A percentile compares a stretch with the other conserved stretches of the same genome.
These are phyloP conservation scores for Epinephelus moara DNA, from an alignment of 2,113 vertebrate species.

Conservation along the genomic window DNA sequence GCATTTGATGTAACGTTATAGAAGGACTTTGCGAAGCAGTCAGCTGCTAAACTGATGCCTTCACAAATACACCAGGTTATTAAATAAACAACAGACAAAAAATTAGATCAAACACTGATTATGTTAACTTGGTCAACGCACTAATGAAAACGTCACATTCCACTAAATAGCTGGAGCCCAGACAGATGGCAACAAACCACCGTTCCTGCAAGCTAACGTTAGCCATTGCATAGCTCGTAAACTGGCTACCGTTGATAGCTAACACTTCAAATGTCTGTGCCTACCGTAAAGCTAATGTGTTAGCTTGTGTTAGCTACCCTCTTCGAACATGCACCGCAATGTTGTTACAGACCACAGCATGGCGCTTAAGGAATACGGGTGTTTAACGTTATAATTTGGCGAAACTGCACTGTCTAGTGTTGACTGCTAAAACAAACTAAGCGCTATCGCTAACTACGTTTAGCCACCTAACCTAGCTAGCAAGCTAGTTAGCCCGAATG, in stretches of 20 bases:
- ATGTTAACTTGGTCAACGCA: not conserved
- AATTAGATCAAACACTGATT: fast-evolving
- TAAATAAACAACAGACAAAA: not conserved
- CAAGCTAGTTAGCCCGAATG: slow-evolving; percentile 40
- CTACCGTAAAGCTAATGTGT: not conserved
- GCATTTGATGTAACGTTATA: slow-evolving; percentile 25
- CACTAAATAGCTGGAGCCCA: slow-evolving; percentile 15
- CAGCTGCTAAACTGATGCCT: slow-evolving; percentile 36
- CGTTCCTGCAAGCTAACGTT: slow-evolving; percentile 26
- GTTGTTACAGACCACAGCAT: fast-evolving
- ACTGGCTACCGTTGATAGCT: slow-evolving; percentile 20
- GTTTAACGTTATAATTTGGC: fast-evolving
- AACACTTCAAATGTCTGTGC: not conserved
- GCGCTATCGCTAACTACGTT: slow-evolving; percentile 27
- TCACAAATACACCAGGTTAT: fast-evolving
- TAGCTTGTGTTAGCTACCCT: not conserved
- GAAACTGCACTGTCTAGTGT: not conserved
- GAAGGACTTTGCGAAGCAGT: slow-evolving; percentile 20
- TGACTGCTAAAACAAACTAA: slow-evolving; percentile 24
- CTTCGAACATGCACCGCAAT: fast-evolving
- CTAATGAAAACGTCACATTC: not conserved
- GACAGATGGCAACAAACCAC: slow-evolving; percentile 59
- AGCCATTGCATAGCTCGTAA: slow-evolving; percentile 44
- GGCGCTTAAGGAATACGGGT: fast-evolving
- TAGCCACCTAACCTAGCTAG: slow-evolving; percentile 59